Evolutionary conservation across 37 sponge, comb jelly and placozoan species (phyloP).

Genomic region (Petrosia ficiformis): DNA sequence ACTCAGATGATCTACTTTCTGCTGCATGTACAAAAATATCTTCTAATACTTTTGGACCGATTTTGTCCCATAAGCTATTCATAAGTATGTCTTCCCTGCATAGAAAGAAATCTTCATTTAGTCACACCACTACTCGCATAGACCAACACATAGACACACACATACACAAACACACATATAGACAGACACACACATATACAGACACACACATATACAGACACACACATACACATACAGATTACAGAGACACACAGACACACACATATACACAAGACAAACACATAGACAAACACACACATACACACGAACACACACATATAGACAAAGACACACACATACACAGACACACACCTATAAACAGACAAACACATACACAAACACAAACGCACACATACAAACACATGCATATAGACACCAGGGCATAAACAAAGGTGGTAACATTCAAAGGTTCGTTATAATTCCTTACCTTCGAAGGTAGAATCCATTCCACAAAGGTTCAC

Average conservation of each 20-base stretch:
- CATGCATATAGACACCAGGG: no score
- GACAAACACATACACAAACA: constrained; percentile 18
- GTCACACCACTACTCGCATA: not conserved
- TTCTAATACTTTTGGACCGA: constrained; percentile 70
- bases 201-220: no score
- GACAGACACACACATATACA: not conserved
- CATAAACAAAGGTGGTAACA: no score
- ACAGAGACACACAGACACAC: no score
- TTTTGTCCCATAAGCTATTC: constrained; percentile 70
- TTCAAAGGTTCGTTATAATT: no score
- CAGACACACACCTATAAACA: no score
- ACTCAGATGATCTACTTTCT: constrained; percentile 64
- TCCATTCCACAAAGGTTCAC: no score
- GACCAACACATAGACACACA: not conserved
- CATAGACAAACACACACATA: no score
- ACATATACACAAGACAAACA: not conserved
- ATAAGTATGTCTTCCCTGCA: constrained; percentile 75
- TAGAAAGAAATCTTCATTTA: not conserved
- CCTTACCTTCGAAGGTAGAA: no score
- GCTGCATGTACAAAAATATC: constrained; percentile 80
- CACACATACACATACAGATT: constrained; percentile 5
- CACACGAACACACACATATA: constrained; percentile 19
- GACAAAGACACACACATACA: not conserved
- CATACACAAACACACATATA: constrained; percentile 37
- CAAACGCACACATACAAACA: not conserved